Evolutionary conservation across 2,113 vertebrate species (phyloP).

Genomic region (Rhea americana): DNA sequence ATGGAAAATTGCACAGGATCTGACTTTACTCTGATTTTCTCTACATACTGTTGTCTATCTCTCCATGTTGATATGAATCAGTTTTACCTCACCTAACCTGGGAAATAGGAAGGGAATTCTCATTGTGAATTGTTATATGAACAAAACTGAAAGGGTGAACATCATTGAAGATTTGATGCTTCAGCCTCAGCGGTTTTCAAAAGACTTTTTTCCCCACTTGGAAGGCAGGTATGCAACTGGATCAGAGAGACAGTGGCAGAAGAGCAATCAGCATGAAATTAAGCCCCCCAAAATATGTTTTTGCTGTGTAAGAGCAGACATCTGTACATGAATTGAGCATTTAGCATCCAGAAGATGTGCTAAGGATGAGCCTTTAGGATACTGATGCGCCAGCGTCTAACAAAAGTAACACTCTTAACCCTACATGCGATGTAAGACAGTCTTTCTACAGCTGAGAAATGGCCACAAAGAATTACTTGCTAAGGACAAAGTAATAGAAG

Average conservation of each 20-base stretch:
- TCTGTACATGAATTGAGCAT: neutral
- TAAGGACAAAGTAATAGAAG: neutral
- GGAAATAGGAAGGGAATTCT: neutral
- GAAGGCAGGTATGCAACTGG: neutral
- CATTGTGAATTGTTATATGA: neutral
- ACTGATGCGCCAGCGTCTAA: neutral
- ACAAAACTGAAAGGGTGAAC: neutral
- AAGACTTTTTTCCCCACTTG: neutral
- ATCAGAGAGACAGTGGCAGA: neutral
- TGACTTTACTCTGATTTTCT: neutral
- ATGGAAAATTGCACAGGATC: neutral
- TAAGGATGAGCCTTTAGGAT: neutral
- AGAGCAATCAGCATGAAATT: neutral
- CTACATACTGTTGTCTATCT: neutral
- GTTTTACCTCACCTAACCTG: neutral
- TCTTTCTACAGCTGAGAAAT: neutral
- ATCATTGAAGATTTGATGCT: neutral
- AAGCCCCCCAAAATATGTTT: neutral
- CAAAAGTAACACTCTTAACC: slow-evolving; percentile 13
- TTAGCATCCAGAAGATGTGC: neutral
- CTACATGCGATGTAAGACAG: neutral
- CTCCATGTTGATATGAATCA: neutral
- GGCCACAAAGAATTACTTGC: neutral
- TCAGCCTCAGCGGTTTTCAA: neutral
- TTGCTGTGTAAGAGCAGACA: neutral